A percentile compares a stretch with the other conserved stretches of the same genome.
Conservation (phyloP, 2,113 vertebrate species). For the Puffinus mauretanicus region DNA sequence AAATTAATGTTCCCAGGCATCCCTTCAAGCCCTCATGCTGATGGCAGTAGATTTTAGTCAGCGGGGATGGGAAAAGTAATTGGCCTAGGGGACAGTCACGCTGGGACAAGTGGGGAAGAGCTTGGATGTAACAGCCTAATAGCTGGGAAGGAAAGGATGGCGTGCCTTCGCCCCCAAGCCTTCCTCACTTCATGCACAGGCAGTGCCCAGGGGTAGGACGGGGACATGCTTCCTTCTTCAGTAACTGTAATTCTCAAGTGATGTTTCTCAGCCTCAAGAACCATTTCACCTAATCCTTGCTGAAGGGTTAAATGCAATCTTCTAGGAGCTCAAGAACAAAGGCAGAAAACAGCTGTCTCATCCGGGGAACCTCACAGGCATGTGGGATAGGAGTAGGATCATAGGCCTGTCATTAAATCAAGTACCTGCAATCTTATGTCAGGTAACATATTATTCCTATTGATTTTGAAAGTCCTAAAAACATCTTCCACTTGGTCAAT, state of each 20-base stretch:
- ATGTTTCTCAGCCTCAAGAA: neutral
- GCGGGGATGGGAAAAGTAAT: neutral
- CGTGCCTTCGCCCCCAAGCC: too few species aligned
- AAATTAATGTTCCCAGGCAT: neutral
- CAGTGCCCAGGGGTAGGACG: neutral
- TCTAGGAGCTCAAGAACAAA: neutral
- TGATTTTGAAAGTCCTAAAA: neutral
- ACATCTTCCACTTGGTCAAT: neutral
- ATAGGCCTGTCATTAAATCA: neutral
- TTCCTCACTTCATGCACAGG: neutral
- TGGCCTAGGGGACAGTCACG: accelerated
- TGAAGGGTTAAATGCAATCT: neutral
- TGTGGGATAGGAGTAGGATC: neutral
- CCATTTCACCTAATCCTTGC: neutral
- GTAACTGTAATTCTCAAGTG: neutral
- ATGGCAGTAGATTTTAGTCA: neutral
- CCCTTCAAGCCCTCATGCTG: neutral
- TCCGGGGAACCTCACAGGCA: neutral
- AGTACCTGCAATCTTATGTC: neutral
- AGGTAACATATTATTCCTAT: neutral
- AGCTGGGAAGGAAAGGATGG: neutral
- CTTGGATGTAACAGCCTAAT: neutral
- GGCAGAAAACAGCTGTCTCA: neutral
- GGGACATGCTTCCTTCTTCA: neutral
- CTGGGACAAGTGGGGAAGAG: neutral